Conservation (phyloP, 92 coral and sea anemone species). For the Heteractis magnifica region DNA sequence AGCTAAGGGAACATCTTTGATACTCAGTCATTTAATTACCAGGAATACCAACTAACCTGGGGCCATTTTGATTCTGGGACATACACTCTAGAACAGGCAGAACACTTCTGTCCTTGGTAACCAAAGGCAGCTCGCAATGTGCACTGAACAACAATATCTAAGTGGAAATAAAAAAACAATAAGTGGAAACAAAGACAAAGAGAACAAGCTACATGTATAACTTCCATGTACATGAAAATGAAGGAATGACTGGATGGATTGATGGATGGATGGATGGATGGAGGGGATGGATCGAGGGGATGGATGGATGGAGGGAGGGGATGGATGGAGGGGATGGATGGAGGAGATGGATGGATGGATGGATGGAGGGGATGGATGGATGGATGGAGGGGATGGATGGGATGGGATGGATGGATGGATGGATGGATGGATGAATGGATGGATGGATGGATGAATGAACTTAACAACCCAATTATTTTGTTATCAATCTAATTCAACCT, state of each 20-base stretch:
- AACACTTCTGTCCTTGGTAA: slow-evolving; percentile 96
- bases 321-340: neutral
- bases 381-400: neutral
- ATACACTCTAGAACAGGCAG: slow-evolving; percentile 88
- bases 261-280: neutral
- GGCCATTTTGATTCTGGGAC: slow-evolving; percentile 94
- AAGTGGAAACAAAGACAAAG: neutral
- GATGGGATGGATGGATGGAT: neutral
- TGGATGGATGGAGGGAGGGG: neutral
- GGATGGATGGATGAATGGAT: neutral
- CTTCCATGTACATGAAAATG: neutral
- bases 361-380: neutral
- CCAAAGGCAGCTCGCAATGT: slow-evolving; percentile 91
- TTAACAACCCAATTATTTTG: no score
- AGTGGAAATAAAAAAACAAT: neutral
- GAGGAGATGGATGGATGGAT: neutral
- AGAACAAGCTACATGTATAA: neutral
- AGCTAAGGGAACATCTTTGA: no score
- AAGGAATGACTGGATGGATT: neutral
- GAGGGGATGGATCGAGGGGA: neutral
- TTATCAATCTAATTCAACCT: no score
- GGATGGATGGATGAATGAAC: neutral
- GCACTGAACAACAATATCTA: slow-evolving; percentile 80
- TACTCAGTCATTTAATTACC: no score
- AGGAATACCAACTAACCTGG: slow-evolving; percentile 44